phyloP scores from a whole-genome alignment of 2,888 invertebrate genomes.

The Zhuqinia jingwanae region DNA sequence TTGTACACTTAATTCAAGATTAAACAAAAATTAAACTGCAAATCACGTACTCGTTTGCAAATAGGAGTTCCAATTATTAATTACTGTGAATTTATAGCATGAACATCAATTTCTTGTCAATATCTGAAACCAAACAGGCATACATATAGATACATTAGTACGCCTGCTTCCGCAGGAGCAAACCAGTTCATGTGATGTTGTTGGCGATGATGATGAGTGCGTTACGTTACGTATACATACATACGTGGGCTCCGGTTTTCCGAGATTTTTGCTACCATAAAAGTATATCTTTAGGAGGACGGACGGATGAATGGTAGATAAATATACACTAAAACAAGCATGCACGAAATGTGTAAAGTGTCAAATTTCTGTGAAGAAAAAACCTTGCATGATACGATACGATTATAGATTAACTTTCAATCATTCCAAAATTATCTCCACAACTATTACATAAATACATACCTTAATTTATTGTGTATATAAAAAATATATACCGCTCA shows the following conservation, averaged over 20 bases:
- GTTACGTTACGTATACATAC: neutral
- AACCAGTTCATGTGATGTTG: neutral
- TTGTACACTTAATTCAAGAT: no score
- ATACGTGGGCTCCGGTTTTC: slow-evolving; percentile 11
- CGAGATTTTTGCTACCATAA: slow-evolving; percentile 27
- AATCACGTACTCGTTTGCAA: no score
- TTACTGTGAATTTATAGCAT: no score
- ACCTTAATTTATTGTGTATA: neutral
- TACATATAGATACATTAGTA: neutral
- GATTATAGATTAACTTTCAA: slow-evolving; percentile 6
- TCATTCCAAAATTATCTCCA: neutral
- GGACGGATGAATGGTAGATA: no score
- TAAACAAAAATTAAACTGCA: no score
- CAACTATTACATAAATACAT: neutral
- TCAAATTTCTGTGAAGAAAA: neutral
- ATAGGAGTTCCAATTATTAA: no score
- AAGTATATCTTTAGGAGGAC: neutral
- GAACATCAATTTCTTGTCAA: no score
- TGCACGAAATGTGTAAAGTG: slow-evolving; percentile 4
- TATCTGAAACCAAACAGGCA: no score
- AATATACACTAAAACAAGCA: neutral
- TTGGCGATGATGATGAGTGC: neutral
- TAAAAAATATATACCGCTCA: no score
- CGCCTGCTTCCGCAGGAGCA: slow-evolving; percentile 1
- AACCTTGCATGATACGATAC: slow-evolving; percentile 21